A percentile compares a stretch with the other conserved stretches of the same genome.
phyloP scores from a whole-genome alignment of 2,888 invertebrate genomes.

The Caradrina kadenii region DNA sequence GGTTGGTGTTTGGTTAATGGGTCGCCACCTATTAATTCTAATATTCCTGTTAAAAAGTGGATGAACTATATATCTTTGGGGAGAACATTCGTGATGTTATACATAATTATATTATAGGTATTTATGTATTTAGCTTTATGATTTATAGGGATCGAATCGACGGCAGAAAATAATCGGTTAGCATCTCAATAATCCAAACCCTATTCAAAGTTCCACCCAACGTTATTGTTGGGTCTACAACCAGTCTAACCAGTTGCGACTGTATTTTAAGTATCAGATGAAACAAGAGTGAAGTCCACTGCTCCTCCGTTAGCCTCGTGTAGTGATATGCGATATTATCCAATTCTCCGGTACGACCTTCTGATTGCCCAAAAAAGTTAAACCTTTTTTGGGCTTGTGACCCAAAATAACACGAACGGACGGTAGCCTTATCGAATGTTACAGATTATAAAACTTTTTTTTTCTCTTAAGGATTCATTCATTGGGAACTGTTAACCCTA shows the following conservation, averaged over 20 bases:
- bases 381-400: conserved; percentile 23
- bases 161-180: conserved; percentile 11
- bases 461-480: not conserved
- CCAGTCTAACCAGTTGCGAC: conserved; percentile 45
- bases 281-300: conserved; percentile 37
- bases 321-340: conserved; percentile 34
- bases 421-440: conserved; percentile 12
- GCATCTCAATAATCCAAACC: conserved; percentile 24
- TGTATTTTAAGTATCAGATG: conserved; percentile 48
- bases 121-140: not conserved
- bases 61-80: not conserved
- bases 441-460: not conserved
- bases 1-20: not conserved
- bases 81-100: not conserved
- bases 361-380: conserved; percentile 16
- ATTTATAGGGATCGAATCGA: not conserved
- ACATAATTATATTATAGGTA: not conserved
- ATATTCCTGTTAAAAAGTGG: not conserved
- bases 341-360: conserved; percentile 20
- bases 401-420: conserved; percentile 24
- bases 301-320: conserved; percentile 22
- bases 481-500: not conserved
- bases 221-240: conserved; percentile 37
- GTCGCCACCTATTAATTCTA: not conserved
- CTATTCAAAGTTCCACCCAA: conserved; percentile 17